Conservation (phyloP, 2,797 vertebrate species). For the Pangasius macronema region DNA sequence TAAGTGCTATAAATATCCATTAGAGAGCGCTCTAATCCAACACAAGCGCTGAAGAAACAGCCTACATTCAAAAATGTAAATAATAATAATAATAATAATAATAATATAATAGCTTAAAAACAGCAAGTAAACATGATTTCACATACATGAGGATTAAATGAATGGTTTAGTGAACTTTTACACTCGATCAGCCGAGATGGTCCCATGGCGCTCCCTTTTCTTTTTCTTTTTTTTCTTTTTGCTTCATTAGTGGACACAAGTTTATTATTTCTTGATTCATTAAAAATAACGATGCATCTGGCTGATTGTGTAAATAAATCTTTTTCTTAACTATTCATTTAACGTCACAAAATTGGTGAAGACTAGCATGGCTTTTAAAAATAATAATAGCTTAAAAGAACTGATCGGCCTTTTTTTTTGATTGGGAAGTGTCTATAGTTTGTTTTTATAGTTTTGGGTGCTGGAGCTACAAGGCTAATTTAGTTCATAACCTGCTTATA, state of each 20-base stretch:
- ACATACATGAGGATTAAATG: neutral
- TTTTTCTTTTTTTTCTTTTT: neutral
- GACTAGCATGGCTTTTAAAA: neutral
- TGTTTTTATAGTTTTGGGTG: neutral
- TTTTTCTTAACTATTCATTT: neutral
- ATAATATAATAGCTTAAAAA: neutral
- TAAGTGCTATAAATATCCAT: slow-evolving; percentile 7
- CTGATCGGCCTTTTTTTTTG: neutral
- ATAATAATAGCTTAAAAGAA: neutral
- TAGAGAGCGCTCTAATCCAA: slow-evolving; percentile 14
- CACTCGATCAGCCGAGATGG: neutral
- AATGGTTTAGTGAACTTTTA: neutral
- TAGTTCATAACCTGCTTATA: neutral
- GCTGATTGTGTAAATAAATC: neutral
- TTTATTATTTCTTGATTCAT: neutral
- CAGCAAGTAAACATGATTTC: slow-evolving; percentile 12
- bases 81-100: neutral
- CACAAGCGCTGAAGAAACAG: neutral
- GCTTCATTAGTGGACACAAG: neutral
- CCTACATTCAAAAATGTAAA: neutral
- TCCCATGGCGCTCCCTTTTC: neutral
- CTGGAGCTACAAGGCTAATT: neutral
- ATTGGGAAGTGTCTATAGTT: neutral
- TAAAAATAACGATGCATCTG: neutral
- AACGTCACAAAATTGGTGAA: neutral